phyloP scores from a whole-genome alignment of 2,888 invertebrate genomes.

The Ochropleura leucogaster region DNA sequence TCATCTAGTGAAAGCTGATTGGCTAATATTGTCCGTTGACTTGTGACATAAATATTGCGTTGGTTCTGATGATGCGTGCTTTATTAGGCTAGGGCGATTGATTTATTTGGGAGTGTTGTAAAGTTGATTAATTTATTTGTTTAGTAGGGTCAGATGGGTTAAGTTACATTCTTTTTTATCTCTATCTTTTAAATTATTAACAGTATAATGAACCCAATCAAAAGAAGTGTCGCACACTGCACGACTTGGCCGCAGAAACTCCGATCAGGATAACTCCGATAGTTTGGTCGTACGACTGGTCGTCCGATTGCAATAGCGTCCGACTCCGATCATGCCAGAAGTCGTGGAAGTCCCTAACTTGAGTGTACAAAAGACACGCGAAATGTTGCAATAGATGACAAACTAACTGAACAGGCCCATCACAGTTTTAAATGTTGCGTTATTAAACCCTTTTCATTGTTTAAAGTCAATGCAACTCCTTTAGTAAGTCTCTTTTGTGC shows the following conservation, averaged over 20 bases:
- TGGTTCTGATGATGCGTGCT: conserved; percentile 27
- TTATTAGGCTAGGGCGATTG: conserved; percentile 10
- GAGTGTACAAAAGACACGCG: not conserved
- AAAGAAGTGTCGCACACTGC: too few relatives aligned
- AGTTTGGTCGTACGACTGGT: too few relatives aligned
- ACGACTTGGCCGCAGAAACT: too few relatives aligned
- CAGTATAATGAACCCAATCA: not conserved
- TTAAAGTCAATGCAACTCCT: not conserved
- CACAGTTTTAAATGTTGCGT: not conserved
- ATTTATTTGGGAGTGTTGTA: conserved; percentile 37
- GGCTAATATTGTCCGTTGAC: conserved; percentile 45
- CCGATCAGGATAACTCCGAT: too few relatives aligned
- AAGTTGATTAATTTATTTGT: conserved; percentile 16
- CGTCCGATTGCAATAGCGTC: too few relatives aligned
- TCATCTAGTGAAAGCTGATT: conserved; percentile 57
- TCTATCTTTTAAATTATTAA: not conserved
- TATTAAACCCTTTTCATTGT: not conserved
- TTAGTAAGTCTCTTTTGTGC: not conserved
- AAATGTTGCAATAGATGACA: not conserved
- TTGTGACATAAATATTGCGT: conserved; percentile 49
- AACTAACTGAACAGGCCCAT: not conserved
- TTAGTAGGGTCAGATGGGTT: not conserved
- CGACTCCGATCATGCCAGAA: not conserved
- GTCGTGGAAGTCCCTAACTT: not conserved
- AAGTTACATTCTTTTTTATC: not conserved